A percentile compares a stretch with the other conserved stretches of the same genome.
Evolutionary conservation across 1,140 invertebrate species (phyloP).

Genomic region (Chironomus tepperi): DNA sequence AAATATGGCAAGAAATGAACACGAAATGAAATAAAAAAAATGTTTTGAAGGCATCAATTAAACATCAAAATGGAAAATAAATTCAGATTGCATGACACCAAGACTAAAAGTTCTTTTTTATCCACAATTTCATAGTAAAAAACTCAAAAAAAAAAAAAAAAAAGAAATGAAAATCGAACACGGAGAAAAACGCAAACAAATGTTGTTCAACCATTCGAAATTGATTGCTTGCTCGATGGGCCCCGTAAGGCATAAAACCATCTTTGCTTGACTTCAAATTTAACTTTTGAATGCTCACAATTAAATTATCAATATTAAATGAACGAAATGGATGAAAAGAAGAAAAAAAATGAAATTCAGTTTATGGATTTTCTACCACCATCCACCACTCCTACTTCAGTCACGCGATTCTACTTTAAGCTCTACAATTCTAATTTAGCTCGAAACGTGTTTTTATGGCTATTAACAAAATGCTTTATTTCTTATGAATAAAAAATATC

Average conservation of each 20-base stretch:
- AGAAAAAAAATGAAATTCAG: slow-evolving; percentile 17
- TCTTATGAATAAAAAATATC: background rate
- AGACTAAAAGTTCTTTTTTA: background rate
- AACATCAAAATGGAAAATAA: background rate
- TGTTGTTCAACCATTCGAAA: slow-evolving; percentile 12
- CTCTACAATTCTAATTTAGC: slow-evolving; percentile 1
- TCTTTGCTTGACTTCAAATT: slow-evolving; percentile 13
- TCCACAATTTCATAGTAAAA: background rate
- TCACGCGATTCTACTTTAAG: slow-evolving; percentile 20
- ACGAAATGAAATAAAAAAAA: background rate
- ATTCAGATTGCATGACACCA: slow-evolving; percentile 10
- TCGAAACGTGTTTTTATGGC: slow-evolving; percentile 6
- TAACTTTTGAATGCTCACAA: slow-evolving; percentile 21
- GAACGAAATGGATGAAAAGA: background rate
- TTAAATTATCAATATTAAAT: slow-evolving; percentile 23
- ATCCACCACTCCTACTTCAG: slow-evolving; percentile 16
- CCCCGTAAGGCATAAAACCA: slow-evolving; percentile 5
- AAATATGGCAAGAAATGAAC: background rate
- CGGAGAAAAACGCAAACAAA: background rate
- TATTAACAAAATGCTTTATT: slow-evolving; percentile 15
- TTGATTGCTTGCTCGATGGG: slow-evolving; percentile 5
- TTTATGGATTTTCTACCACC: slow-evolving; percentile 23
- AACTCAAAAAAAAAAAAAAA: background rate
- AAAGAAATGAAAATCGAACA: background rate
- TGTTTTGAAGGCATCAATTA: slow-evolving; percentile 13